Evolutionary conservation across 2,113 vertebrate species (phyloP), one percentile per base, ranked within the genome.

Genomic region (Callocephalon fimbriatum): DNA sequence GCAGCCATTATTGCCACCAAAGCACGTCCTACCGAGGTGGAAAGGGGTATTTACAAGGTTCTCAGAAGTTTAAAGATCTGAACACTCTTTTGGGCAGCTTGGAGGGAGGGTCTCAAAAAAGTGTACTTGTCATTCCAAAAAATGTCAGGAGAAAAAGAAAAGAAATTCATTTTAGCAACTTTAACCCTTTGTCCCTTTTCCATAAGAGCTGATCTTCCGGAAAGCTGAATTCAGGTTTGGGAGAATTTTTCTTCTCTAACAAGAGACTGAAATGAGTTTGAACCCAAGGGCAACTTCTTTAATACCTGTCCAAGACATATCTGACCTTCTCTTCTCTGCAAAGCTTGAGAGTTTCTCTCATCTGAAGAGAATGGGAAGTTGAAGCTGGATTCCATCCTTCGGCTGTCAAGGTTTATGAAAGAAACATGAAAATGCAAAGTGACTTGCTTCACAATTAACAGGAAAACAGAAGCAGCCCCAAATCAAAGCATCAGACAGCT

Each of bases 221-320:
- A 93, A 92, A 93, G 71, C 47, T 86, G 72, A 92, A 19, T 37
- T 92, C 56, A 65, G 82, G 63, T 56, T 94, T 92, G 5, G 7
- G 86, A 58, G 94, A 84, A 23, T 86, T 83, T 61, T 84, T 91
- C 35, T 25, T 84, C 53, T 80, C 59, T 66, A 79, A 86, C 67
- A 84, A 74, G 68, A 86, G 86, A 90, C 1, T 93, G 92, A 93
- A 94, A 96, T 96, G 67, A 92, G 54, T 95, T 95, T 97, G 96
- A 97, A 95, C 95, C 61, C 86, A 81, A 84, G 92, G 94, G 72
- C 97, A 97, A 67, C 27, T 88, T 90, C 79, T 94, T 75, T 92
- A 93, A 93, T 91, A 93, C 87, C 79, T 86, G 82, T 77, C 83
- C 83, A 95, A 93, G 68, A 92, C 70, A 66, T 11, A 80, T 86